Evolutionary conservation across 2,888 invertebrate species (phyloP), one percentile per base, ranked within the genome.

Genomic region (Lissocephala sabroskyi): DNA sequence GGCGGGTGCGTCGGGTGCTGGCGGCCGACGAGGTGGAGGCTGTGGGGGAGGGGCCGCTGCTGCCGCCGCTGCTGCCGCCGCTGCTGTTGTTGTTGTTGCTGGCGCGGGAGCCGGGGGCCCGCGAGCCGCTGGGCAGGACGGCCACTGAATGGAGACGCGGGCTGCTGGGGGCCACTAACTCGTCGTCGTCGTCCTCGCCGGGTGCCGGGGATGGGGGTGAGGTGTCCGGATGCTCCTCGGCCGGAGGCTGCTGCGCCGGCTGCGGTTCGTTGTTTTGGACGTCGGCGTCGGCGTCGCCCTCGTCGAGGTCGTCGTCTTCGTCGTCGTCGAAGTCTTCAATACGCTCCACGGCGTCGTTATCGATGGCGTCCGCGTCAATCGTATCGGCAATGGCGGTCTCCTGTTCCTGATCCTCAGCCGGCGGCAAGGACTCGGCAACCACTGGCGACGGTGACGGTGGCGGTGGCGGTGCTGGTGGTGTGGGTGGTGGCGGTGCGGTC

Each of bases 261-360:
- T 41, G n/a, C n/a, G n/a, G n/a, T n/a, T n/a, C n/a, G n/a, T n/a
- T n/a, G n/a, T n/a, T n/a, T n/a, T n/a, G 19, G 11, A 33, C 45
- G 33, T 47, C 47, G 26, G 41, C 47, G 35, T 47, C 47, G 29
- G 18, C 19, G 10, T 32, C 41, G 37, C 40, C 45, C 28, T 40
- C 45, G 11, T 40, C 45, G n/a, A 45, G 39, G 19, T 32, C 45
- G 9, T 32, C 45, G 29, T 45, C 40, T 3, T 36, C 16, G n/a
- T 42, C 11, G 28, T 6, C 19, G 41, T 36, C 45, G 60, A 62
- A 74, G 60, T 68, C 75, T 75, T 68, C 67, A 41, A 68, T 68
- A 46, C 71, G 71, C 67, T 70, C 67, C 75, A 74, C 67, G 67
- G 64, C 68, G 61, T 52, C 64, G 58, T 52, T 53, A 43, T 63